Evolutionary conservation across 2,888 invertebrate species (phyloP), one percentile per base, ranked within the genome.

Genomic region (Odontocerum albicorne): DNA sequence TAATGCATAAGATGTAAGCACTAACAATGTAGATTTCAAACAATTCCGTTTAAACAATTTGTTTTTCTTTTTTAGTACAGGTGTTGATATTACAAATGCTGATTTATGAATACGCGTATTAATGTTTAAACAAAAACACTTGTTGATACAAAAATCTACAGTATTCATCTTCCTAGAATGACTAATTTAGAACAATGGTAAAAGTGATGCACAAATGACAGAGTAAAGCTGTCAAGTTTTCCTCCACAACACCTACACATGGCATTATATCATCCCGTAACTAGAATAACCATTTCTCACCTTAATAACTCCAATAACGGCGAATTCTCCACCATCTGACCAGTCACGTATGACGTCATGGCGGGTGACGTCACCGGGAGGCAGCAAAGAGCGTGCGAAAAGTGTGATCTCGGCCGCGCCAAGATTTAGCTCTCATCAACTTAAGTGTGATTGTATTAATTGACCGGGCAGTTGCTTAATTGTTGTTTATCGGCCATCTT

Each of bases 381-480:
- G 44, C 21, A 55, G 31, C 60, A 61, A 58, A 55, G 60, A 61
- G 55, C 60, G 60, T 61, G 60, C 60, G 60, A 61, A 61, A 50
- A 49, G 55, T 46, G 49, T 51, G 60, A 61, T 61, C 60, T 58
- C 57, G 33, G 52, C 55, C 42, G 16, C 42, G 55, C 55, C 58
- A 61, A 61, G 60, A 61, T 61, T 61, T 61, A 54, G 50, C 39
- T 47, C 57, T 57, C 60, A 57, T 57, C 60, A 56, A 58, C 55
- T 58, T 55, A 58, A 61, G 60, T 61, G 60, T 61, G 60, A 61
- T 61, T 61, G 60, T 50, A 47, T 49, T 58, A 61, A 61, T 61
- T 61, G 60, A 49, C 55, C 57, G 46, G 54, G 40, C 60, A 44
- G 47, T 43, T 53, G 36, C 55, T 58, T 61, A 58, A 61, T 61